These are phyloP conservation scores for Melitaea athalia DNA, from an alignment of 2,888 invertebrate genomes.

Conservation along the genomic window DNA sequence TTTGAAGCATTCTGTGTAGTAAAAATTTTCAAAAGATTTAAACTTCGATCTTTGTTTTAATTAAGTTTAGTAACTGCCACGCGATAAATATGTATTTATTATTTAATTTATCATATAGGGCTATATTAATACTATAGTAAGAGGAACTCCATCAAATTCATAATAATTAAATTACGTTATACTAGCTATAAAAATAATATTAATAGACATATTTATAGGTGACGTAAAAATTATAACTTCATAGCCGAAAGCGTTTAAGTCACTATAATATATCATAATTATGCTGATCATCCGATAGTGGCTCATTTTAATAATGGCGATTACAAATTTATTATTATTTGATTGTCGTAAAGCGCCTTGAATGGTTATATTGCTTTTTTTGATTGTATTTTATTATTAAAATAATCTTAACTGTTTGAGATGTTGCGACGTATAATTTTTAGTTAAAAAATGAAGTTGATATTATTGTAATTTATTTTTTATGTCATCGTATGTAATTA, in stretches of 20 bases:
- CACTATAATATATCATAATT: conserved; percentile 31
- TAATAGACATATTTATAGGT: conserved; percentile 2
- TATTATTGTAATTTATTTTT: no score
- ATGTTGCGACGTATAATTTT: background rate
- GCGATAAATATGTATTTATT: no score
- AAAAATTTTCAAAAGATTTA: no score
- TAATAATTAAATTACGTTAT: conserved; percentile 7
- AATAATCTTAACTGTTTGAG: conserved; percentile 13
- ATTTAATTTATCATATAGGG: no score
- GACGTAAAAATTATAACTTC: conserved; percentile 2
- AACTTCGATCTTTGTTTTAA: no score
- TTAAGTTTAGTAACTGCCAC: no score
- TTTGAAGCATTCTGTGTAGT: no score
- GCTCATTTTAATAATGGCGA: conserved; percentile 28
- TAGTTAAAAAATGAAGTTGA: background rate
- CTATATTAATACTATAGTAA: no score
- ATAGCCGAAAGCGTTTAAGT: conserved; percentile 16
- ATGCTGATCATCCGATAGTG: conserved; percentile 26
- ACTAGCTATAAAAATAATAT: conserved; percentile 5
- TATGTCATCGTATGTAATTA: no score
- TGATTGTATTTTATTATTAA: background rate
- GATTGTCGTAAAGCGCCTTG: conserved; percentile 33
- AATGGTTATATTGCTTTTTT: conserved; percentile 28
- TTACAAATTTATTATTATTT: conserved; percentile 31
- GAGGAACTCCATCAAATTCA: background rate